phyloP scores from a whole-genome alignment of 2,888 invertebrate species.

The Clitarchus hookeri region DNA sequence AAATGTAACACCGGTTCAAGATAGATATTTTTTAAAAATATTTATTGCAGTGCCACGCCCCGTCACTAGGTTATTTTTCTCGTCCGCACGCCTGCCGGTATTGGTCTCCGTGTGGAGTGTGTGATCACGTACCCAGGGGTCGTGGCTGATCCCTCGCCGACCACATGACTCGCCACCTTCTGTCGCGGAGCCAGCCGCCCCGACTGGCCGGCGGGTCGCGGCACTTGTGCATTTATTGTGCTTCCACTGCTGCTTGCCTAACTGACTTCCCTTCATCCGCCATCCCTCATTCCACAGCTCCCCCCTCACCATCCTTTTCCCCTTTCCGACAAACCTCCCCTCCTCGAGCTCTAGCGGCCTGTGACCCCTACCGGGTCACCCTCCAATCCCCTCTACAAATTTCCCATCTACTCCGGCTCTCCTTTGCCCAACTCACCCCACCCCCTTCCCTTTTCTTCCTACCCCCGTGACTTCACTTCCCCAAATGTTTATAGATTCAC shows the following conservation, averaged over 20 bases:
- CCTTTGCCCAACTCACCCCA: not conserved
- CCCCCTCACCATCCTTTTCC: not conserved
- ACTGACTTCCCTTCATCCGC: slow-evolving; percentile 4
- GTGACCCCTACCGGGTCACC: no score
- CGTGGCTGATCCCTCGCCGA: not conserved
- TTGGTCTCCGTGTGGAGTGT: no score
- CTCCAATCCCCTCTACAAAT: not conserved
- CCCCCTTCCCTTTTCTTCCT: not conserved
- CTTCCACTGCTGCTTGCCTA: slow-evolving; percentile 6
- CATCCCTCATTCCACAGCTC: slow-evolving; percentile 6
- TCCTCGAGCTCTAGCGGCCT: no score
- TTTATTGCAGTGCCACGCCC: no score
- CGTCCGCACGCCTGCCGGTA: no score
- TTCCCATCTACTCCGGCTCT: not conserved
- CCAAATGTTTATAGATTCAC: slow-evolving; percentile 25
- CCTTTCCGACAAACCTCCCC: no score
- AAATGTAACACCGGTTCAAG: no score
- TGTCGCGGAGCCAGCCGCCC: not conserved
- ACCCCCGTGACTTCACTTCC: not conserved
- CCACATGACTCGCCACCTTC: not conserved
- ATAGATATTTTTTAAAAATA: no score
- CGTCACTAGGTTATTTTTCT: no score
- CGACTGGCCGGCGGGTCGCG: not conserved
- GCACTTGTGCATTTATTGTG: slow-evolving; percentile 21
- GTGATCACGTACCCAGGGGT: not conserved